Evolutionary conservation across 2,888 invertebrate species (phyloP).

Genomic region (Cosmopolites sordidus): DNA sequence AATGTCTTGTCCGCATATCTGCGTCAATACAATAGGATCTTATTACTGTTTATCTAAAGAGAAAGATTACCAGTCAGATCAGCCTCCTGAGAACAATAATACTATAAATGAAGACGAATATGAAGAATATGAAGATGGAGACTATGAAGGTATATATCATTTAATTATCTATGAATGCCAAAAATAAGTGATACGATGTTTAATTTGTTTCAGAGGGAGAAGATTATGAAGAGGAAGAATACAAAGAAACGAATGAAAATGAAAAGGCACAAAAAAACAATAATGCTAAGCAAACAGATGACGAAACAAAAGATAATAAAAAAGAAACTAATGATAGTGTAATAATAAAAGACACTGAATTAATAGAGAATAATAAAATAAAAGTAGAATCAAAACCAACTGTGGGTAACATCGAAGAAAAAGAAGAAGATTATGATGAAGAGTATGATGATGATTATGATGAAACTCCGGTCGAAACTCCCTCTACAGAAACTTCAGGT

Average conservation of each 20-base stretch:
- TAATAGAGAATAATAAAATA: neutral
- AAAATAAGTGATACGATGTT: too few relatives aligned
- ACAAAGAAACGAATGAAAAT: conserved; percentile 28
- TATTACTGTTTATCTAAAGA: conserved; percentile 48
- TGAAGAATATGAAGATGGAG: conserved; percentile 26
- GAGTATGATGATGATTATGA: conserved; percentile 25
- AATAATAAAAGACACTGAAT: neutral
- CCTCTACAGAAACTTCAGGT: neutral
- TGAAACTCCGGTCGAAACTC: neutral
- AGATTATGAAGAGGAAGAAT: conserved; percentile 30
- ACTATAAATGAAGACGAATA: conserved; percentile 13
- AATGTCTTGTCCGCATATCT: conserved; percentile 50
- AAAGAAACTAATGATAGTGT: neutral
- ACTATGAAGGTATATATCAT: conserved; percentile 28
- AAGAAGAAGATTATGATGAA: conserved; percentile 28
- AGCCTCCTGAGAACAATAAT: conserved; percentile 23
- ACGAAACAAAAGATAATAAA: neutral
- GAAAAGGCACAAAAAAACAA: conserved; percentile 5
- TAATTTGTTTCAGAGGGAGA: conserved; percentile 23
- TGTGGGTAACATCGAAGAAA: conserved; percentile 3
- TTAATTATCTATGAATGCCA: too few relatives aligned
- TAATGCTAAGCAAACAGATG: neutral
- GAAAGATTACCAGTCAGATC: conserved; percentile 26
- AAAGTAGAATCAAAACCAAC: neutral
- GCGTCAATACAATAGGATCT: conserved; percentile 62